Evolutionary conservation across 2,113 vertebrate genomes (phyloP), one percentile per base, ranked within the genome.

Genomic region (Acinonyx jubatus): DNA sequence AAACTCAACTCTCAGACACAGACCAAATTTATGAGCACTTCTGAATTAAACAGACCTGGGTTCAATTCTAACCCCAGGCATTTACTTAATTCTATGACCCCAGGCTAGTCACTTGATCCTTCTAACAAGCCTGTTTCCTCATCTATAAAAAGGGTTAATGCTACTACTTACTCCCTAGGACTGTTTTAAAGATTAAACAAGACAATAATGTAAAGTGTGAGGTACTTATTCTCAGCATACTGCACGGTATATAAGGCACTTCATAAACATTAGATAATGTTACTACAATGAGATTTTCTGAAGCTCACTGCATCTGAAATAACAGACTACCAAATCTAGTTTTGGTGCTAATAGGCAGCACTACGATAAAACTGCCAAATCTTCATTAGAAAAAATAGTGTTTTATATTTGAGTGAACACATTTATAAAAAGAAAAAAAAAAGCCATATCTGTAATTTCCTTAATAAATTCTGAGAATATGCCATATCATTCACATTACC

Each of bases 241-340:
- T 90, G 14, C 18, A 83, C 87, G 65, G 57, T 76, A 89, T 4
- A 94, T 38, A 78, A 95, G 82, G 19, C 16, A 93, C 33, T 91
- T 38, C 71, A 76, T 73, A 91, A 82, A 94, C 23, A 80, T 41
- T 25, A 85, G 41, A 61, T 23, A 89, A 27, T 81, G 48, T 84
- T 85, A 96, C 88, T 78, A 95, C 27, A 89, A 45, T 41, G n/a
- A 80, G 18, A 74, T 96, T 96, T 96, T 90, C 65, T 55, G 38
- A 86, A 92, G 55, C 14, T 80, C 15, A 87, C 81, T 95, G 84
- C 3, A 82, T 45, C 4, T 92, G 82, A 96, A 85, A 79, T 18
- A 80, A 86, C 11, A 94, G 27, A 83, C 29, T 41, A 92, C 25
- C 36, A 85, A 96, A 87, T 36, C 23, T 90, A 89, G 36, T 66